Evolutionary conservation across 2,888 invertebrate genomes (phyloP).

Genomic region (Lucinisca nassula): DNA sequence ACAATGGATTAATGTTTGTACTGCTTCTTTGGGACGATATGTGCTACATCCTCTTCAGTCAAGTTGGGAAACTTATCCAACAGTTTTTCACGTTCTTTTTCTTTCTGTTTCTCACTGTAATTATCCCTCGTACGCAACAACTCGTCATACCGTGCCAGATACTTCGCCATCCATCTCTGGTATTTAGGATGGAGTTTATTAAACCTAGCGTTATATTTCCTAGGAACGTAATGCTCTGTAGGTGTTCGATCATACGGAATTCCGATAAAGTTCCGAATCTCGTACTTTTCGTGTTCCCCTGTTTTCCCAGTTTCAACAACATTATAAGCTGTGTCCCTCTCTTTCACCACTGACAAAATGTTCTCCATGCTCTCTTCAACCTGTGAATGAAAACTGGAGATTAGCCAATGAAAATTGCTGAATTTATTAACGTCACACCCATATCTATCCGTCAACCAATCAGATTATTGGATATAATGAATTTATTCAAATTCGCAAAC

Average conservation of each 20-base stretch:
- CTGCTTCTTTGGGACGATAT: slow-evolving; percentile 16
- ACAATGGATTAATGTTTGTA: not conserved
- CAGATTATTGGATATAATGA: no score
- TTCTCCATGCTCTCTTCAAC: slow-evolving; percentile 98
- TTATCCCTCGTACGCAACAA: slow-evolving; percentile 59
- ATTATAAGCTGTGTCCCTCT: slow-evolving; percentile 97
- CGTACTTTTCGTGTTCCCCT: slow-evolving; percentile 63
- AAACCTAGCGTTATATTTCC: slow-evolving; percentile 68
- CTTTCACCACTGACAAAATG: slow-evolving; percentile 95
- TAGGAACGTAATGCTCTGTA: slow-evolving; percentile 76
- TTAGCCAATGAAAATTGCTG: no score
- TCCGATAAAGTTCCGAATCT: slow-evolving; percentile 78
- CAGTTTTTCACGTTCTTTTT: slow-evolving; percentile 20
- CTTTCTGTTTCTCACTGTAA: slow-evolving; percentile 1
- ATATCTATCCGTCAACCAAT: no score
- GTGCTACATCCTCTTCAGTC: slow-evolving; percentile 46
- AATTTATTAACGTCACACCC: no score
- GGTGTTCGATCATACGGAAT: slow-evolving; percentile 62
- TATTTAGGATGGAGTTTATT: slow-evolving; percentile 62
- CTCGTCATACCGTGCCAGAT: slow-evolving; percentile 76
- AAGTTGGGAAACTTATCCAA: slow-evolving; percentile 59
- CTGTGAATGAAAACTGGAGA: slow-evolving; percentile 83
- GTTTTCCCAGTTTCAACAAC: slow-evolving; percentile 91
- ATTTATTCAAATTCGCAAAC: no score
- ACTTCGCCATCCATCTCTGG: slow-evolving; percentile 69